Base-by-base conservation (phyloP, 2,888 invertebrate genomes). In the Catocala nupta region DNA sequence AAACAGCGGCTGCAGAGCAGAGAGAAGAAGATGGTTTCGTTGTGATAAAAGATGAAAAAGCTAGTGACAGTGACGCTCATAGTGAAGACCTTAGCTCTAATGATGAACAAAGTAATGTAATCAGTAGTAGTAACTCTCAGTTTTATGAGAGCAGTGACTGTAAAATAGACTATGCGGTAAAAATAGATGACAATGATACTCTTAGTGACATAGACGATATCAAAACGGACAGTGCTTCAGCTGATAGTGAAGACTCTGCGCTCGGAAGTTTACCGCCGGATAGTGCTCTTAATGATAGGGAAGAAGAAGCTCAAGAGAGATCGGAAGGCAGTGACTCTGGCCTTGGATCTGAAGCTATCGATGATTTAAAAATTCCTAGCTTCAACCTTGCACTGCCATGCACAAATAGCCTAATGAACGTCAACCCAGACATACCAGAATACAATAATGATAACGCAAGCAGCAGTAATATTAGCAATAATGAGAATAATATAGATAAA, bases 271-370 rank as follows among this genome's bases (percentile, higher is more conserved):
- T 96, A 51, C 95, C 95, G 5, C 90, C 95, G 11, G 94, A 95
- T 62, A 74, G 87, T 82, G 73, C 81, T 51, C 74, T 86, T 55
- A 90, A 86, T 67, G 95, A 95, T 63, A 86, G 91, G 70, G 95
- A 95, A 77, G 96, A 96, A 84, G 96, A 96, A 81, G 95, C 88
- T 42, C 96, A 96, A 81, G 96, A 96, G 68, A 95, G 97, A 59
- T 97, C 97, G 48, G 97, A 97, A 83, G 97, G 97, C 8, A 97
- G 97, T 57, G 98, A 98, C 88, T 98, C 97, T 0, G 98, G 98
- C 0, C 88, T 98, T 39, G 97, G 97, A 5, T 96, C 96, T 43
- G 98, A 98, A 90, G 95, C 96, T 59, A 93, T 95, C 59, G 96
- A 96, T 68, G 96, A 96, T 78, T 65, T 82, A 56, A 93, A 92